A percentile compares a stretch with the other conserved stretches of the same genome.
Conservation (phyloP, 2,113 vertebrate species). For the Embiotoca jacksoni region DNA sequence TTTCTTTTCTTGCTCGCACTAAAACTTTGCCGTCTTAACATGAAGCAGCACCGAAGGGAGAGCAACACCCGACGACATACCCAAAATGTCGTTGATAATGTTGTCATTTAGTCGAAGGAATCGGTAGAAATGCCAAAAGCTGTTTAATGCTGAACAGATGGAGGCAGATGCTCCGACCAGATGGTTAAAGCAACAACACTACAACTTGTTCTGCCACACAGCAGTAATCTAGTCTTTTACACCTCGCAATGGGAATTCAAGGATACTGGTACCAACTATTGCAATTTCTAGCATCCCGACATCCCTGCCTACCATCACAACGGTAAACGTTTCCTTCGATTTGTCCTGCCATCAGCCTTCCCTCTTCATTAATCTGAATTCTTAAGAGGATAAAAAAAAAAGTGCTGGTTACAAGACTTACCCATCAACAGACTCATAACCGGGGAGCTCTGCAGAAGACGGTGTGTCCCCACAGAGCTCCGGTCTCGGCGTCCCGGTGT, state of each 20-base stretch:
- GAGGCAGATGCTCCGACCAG: conserved; percentile 61
- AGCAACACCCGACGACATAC: neutral
- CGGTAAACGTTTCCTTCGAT: too few species aligned
- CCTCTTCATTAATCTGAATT: too few species aligned
- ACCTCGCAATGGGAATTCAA: too few species aligned
- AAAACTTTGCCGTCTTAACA: too few species aligned
- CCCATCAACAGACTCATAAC: neutral
- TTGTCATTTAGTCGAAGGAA: conserved; percentile 20
- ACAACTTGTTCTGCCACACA: conserved; percentile 17
- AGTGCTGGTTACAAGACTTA: too few species aligned
- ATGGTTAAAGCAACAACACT: conserved; percentile 41
- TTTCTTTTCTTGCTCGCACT: neutral
- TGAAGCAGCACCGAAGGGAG: neutral
- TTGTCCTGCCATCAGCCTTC: too few species aligned
- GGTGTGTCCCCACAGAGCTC: neutral
- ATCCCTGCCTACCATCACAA: too few species aligned
- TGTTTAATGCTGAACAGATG: conserved; percentile 48
- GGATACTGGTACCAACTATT: too few species aligned
- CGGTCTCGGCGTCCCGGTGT: neutral
- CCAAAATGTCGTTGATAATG: neutral
- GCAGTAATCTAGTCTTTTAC: neutral
- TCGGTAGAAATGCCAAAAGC: conserved; percentile 41
- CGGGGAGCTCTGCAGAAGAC: neutral
- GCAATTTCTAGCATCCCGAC: too few species aligned
- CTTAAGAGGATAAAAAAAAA: too few species aligned